Evolutionary conservation across 2,888 invertebrate species (phyloP).

Genomic region (Galerucella pusilla): DNA sequence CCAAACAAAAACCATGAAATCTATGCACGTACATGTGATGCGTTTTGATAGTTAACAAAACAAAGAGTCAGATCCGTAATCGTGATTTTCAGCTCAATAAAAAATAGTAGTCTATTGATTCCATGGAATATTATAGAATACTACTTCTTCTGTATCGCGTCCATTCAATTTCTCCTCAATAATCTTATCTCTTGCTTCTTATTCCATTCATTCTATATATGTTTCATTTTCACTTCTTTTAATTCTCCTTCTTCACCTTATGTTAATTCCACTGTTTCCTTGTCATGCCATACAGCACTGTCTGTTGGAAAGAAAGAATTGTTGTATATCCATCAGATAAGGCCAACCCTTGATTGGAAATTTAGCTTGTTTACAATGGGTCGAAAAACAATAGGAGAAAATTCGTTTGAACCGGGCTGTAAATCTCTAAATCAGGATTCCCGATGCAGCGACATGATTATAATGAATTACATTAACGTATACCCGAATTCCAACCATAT

Average conservation of each 20-base stretch:
- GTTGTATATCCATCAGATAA: background rate
- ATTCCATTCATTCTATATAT: too few species aligned
- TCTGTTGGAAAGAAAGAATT: background rate
- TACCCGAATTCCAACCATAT: slow-evolving; percentile 40
- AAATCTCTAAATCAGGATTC: slow-evolving; percentile 41
- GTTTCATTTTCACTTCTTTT: too few species aligned
- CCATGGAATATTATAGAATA: too few species aligned
- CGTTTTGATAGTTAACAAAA: background rate
- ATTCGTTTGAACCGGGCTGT: background rate
- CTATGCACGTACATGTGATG: background rate
- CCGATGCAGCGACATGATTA: slow-evolving; percentile 42
- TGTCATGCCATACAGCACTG: too few species aligned
- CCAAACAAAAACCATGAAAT: background rate
- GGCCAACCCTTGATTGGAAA: background rate
- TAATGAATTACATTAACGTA: slow-evolving; percentile 44
- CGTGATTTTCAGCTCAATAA: background rate
- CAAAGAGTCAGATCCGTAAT: background rate
- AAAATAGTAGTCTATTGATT: background rate
- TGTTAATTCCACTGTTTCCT: too few species aligned
- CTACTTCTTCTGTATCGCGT: too few species aligned
- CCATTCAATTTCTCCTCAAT: too few species aligned
- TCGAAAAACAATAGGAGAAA: background rate
- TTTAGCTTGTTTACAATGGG: background rate
- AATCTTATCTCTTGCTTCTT: too few species aligned
- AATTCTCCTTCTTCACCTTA: too few species aligned